These are phyloP conservation scores for Drosophila nigricruria DNA, from an alignment of 2,888 invertebrate species.

Conservation along the genomic window DNA sequence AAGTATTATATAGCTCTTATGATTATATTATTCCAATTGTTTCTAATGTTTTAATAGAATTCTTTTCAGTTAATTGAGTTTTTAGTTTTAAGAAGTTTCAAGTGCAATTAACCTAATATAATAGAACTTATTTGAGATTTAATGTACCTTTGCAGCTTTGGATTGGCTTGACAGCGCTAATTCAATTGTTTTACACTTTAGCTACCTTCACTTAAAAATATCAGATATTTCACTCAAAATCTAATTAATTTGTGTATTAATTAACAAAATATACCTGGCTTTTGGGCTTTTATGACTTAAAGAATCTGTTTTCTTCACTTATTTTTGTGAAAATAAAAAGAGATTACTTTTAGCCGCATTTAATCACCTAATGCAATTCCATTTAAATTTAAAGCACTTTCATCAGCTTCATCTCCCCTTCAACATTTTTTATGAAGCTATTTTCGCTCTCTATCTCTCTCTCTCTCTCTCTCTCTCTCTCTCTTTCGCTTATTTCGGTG, in stretches of 20 bases:
- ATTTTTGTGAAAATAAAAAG: neutral
- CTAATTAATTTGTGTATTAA: neutral
- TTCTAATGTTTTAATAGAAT: too few species aligned
- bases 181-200: neutral
- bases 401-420: conserved; percentile 15
- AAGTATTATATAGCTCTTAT: too few species aligned
- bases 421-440: conserved; percentile 32
- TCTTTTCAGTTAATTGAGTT: neutral
- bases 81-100: neutral
- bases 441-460: conserved; percentile 1
- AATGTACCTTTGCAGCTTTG: neutral
- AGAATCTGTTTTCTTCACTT: neutral
- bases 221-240: neutral
- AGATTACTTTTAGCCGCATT: conserved; percentile 21
- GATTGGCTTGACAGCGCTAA: neutral
- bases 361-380: conserved; percentile 52
- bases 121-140: neutral
- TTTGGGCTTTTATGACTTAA: neutral
- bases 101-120: neutral
- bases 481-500: neutral
- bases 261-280: neutral
- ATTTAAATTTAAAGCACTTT: conserved; percentile 38
- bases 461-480: neutral
- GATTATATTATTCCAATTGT: too few species aligned
- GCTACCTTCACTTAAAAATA: neutral